Evolutionary conservation across 2,888 invertebrate genomes (phyloP).

Genomic region (Phortica magna): DNA sequence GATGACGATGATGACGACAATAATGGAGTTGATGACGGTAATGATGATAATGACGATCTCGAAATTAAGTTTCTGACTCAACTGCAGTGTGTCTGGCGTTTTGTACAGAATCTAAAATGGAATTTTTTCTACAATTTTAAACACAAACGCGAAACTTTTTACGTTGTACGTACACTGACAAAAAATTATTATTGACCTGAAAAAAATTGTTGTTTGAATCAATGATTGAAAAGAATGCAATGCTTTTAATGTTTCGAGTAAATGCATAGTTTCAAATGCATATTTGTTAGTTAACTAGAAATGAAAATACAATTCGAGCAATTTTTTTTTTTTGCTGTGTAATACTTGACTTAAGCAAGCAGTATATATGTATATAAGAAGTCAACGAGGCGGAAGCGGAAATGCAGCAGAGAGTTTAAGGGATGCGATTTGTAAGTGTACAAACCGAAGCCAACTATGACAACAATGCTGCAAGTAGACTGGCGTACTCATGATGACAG

Average conservation of each 20-base stretch:
- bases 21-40: conserved; percentile 41
- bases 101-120: background rate
- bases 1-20: background rate
- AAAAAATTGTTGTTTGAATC: too few species aligned
- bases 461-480: conserved; percentile 34
- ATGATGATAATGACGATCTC: conserved; percentile 61
- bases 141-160: conserved; percentile 11
- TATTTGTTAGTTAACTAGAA: conserved; percentile 23
- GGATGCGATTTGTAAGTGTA: conserved; percentile 29
- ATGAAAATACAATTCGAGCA: background rate
- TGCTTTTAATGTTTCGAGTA: too few species aligned
- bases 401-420: conserved; percentile 33
- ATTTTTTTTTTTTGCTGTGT: background rate
- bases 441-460: conserved; percentile 12
- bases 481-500: conserved; percentile 51
- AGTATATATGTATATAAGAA: background rate
- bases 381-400: conserved; percentile 45
- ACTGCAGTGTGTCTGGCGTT: conserved; percentile 34
- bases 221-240: too few species aligned
- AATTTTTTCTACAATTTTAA: conserved; percentile 3
- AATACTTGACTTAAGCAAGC: background rate
- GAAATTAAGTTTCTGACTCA: conserved; percentile 35
- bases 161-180: background rate
- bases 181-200: background rate
- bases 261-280: background rate